phyloP scores from a whole-genome alignment of 2,888 invertebrate species.

The Lypha dubia region DNA sequence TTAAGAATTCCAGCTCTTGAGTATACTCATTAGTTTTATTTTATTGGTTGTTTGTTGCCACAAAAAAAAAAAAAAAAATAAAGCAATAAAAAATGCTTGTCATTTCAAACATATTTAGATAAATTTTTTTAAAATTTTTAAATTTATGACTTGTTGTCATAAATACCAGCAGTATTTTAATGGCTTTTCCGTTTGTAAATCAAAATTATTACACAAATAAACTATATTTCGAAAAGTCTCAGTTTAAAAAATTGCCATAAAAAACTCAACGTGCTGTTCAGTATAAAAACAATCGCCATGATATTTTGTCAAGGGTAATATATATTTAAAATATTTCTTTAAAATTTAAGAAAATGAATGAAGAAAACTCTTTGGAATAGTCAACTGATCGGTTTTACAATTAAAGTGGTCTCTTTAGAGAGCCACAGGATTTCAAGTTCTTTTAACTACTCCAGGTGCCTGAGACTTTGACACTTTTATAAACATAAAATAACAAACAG shows the following conservation, averaged over 20 bases:
- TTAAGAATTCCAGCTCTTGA: too few species aligned
- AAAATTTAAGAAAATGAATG: conserved; percentile 37
- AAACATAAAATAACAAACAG: conserved; percentile 9
- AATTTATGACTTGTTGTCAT: background rate
- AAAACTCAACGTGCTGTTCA: conserved; percentile 25
- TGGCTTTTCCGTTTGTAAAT: background rate
- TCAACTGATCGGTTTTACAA: background rate
- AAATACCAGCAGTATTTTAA: background rate
- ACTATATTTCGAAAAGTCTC: conserved; percentile 7
- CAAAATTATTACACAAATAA: background rate
- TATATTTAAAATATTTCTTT: conserved; percentile 12
- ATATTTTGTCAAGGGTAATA: background rate
- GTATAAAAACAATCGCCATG: background rate
- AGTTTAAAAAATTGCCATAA: background rate
- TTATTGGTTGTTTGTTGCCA: too few species aligned
- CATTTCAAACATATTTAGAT: too few species aligned
- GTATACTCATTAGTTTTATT: too few species aligned
- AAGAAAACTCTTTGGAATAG: conserved; percentile 1
- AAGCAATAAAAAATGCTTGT: background rate
- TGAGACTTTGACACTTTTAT: background rate
- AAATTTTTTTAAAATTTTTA: background rate
- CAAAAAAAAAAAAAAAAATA: too few species aligned
- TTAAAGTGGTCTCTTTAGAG: conserved; percentile 48
- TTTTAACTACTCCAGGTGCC: conserved; percentile 49
- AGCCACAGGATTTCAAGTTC: conserved; percentile 49